A percentile compares a stretch with the other conserved stretches of the same genome.
These are phyloP conservation scores for Hypercompe scribonia DNA, from an alignment of 2,888 invertebrate genomes.

Conservation along the genomic window DNA sequence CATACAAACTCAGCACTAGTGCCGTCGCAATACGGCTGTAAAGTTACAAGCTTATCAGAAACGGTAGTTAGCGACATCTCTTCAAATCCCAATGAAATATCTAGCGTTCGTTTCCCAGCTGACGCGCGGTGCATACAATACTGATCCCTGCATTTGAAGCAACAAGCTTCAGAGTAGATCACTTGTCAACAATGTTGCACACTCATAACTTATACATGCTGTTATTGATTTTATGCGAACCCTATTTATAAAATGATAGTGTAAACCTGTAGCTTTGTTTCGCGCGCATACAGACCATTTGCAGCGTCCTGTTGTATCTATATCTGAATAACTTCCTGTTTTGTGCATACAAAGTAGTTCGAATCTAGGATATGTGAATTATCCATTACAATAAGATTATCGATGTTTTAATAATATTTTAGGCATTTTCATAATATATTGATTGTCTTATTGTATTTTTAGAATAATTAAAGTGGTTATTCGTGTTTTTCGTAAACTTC, in stretches of 20 bases:
- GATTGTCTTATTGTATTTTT: neutral
- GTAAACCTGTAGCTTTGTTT: slow-evolving; percentile 24
- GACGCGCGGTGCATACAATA: slow-evolving; percentile 29
- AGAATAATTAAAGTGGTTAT: neutral
- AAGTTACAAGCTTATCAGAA: slow-evolving; percentile 38
- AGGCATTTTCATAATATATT: neutral
- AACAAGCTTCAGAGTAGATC: slow-evolving; percentile 33
- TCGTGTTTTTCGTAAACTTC: neutral
- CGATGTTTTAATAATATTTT: neutral
- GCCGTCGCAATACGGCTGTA: slow-evolving; percentile 29
- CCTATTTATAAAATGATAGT: slow-evolving; percentile 43
- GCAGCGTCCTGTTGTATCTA: neutral
- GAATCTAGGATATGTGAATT: slow-evolving; percentile 2
- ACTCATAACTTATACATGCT: slow-evolving; percentile 43
- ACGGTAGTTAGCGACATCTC: slow-evolving; percentile 50
- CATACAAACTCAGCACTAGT: slow-evolving; percentile 22
- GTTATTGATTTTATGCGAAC: slow-evolving; percentile 50
- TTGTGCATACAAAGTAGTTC: slow-evolving; percentile 3
- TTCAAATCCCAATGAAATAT: slow-evolving; percentile 49
- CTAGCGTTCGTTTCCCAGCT: slow-evolving; percentile 24
- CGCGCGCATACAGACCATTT: slow-evolving; percentile 19
- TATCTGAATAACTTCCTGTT: neutral
- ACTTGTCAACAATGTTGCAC: slow-evolving; percentile 25
- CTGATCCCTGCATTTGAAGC: slow-evolving; percentile 26
- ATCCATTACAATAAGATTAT: neutral